Base-by-base conservation (phyloP, 2,888 invertebrate species). In the Boloria selene region DNA sequence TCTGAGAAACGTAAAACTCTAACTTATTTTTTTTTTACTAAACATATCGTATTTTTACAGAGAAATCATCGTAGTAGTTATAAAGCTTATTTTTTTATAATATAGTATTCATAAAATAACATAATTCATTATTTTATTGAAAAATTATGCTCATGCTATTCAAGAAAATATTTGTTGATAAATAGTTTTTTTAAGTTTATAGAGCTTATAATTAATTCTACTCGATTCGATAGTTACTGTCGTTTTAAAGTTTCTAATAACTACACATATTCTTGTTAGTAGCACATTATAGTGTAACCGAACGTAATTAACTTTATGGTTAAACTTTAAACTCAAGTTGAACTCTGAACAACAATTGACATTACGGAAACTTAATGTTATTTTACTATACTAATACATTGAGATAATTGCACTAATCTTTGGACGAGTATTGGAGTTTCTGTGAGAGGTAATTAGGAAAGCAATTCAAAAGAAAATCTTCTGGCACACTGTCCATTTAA, bases 291-390 rank as follows among this genome's bases (percentile, higher is more conserved):
- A 62, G 17, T 56, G 54, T 45, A 63, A 55, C 45, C 22, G 59
- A 50, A 51, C 13, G 50, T 64, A 67, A 67, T 67, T 67, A 64
- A 55, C 55, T 55, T 61, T 60, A 52, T 44, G 18, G 55, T 44
- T 55, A 49, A 63, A 63, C 55, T 55, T 63, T 63, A 50, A 56
- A 63, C 49, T 56, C 38, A 61, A 22, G 26, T 47, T 56, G 17
- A 56, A 63, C 61, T 61, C 16, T 44, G 26, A 53, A 55, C 42
- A 55, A 63, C 55, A 55, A 63, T 63, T 50, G 63, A 63, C 63
- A 63, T 55, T 50, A 63, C 42, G 50, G 50, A 50, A 58, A 14
- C 22, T n/a, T 6, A 58, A 58, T 58, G 47, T 47, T 47, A 56
- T 56, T 56, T 56, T 44, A 56, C 55, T 45, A 44, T 44, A 42